Percentiles rank a stretch among this genome's conserved stretches.
These are phyloP conservation scores for Campylorhamphus procurvoides DNA, from an alignment of 2,113 vertebrate genomes.

Conservation along the genomic window DNA sequence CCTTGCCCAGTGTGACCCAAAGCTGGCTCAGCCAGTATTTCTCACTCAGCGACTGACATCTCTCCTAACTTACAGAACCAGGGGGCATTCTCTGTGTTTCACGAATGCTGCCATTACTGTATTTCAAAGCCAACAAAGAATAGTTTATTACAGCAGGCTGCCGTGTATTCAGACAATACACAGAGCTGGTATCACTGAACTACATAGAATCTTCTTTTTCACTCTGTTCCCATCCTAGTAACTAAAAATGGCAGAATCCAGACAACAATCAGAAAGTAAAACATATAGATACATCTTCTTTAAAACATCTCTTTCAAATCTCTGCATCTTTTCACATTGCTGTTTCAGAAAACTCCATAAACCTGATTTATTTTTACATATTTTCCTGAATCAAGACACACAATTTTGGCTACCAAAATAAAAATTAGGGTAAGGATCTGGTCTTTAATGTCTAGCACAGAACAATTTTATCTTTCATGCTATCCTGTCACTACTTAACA, in stretches of 20 bases:
- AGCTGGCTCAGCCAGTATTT: neutral
- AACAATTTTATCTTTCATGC: neutral
- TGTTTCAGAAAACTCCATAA: neutral
- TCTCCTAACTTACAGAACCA: neutral
- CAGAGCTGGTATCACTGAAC: neutral
- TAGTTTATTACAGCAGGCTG: neutral
- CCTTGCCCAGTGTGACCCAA: neutral
- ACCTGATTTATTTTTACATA: neutral
- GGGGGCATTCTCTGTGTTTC: neutral
- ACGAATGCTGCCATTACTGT: neutral
- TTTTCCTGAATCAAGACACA: neutral
- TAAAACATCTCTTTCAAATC: neutral
- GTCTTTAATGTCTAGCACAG: neutral
- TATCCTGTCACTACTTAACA: neutral
- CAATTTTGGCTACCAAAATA: neutral
- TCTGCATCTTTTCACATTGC: neutral
- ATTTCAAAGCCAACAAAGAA: neutral
- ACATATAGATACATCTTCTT: rapidly evolving
- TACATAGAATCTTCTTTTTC: neutral
- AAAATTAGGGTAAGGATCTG: neutral
- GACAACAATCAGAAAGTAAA: neutral
- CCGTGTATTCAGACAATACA: neutral
- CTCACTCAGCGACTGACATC: neutral
- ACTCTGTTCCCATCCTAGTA: neutral
- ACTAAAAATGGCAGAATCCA: neutral